Evolutionary conservation across 2,888 invertebrate species (phyloP).

Genomic region (Neuroscelio doddi): DNA sequence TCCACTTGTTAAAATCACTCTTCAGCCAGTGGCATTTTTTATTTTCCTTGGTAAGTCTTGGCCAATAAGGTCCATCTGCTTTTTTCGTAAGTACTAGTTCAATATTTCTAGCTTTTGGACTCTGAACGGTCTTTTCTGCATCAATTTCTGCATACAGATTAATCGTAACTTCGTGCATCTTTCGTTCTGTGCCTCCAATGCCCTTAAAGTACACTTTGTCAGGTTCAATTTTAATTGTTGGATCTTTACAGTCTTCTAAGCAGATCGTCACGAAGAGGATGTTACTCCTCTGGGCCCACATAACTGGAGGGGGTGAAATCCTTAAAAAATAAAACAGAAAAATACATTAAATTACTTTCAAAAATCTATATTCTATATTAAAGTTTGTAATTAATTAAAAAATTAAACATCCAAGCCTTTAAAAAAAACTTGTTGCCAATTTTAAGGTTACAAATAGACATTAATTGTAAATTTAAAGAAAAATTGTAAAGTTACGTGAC

Average conservation of each 20-base stretch:
- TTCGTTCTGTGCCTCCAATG: slow-evolving; percentile 86
- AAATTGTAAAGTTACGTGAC: no score
- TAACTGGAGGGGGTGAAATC: slow-evolving; percentile 84
- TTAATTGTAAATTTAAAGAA: no score
- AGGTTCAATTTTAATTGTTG: slow-evolving; percentile 81
- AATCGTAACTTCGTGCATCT: slow-evolving; percentile 90
- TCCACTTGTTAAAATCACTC: slow-evolving; percentile 98
- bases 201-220: slow-evolving; percentile 86
- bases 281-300: slow-evolving; percentile 94
- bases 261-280: slow-evolving; percentile 91
- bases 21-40: slow-evolving; percentile 96
- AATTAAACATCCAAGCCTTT: no score
- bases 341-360: not conserved
- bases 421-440: no score
- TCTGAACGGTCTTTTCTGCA: slow-evolving; percentile 83
- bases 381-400: no score
- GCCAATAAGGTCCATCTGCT: slow-evolving; percentile 87
- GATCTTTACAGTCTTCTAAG: slow-evolving; percentile 91
- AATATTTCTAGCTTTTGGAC: slow-evolving; percentile 83
- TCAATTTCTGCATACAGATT: slow-evolving; percentile 87
- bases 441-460: no score
- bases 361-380: no score
- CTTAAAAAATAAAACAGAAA: slow-evolving; percentile 72
- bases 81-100: slow-evolving; percentile 83
- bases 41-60: slow-evolving; percentile 87